Evolutionary conservation across 2,113 vertebrate species (phyloP), one percentile per base, ranked within the genome.

Genomic region (Dipodomys merriami): DNA sequence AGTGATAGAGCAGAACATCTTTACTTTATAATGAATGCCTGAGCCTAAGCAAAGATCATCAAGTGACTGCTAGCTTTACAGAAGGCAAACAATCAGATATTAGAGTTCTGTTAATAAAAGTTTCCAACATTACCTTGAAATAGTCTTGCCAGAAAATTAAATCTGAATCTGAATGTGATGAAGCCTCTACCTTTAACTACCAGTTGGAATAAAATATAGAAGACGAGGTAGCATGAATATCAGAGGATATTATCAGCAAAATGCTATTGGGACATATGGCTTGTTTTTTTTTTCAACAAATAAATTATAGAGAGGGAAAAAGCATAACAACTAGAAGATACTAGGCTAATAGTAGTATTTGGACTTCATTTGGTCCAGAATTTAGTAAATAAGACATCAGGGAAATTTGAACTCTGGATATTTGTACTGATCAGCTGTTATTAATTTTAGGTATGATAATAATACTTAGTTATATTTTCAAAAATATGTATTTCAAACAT

Each of bases 101-200:
- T 95, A 80, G 30, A 8, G 93, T 94, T 94, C 65, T 74, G 29
- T 83, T 86, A 82, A 27, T 95, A 79, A 83, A 94, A 68, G 33
- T 78, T 94, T 6, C 65, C 9, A 87, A 5, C 25, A 67, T 35
- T 81, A 18, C 16, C 44, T 33, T 16, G 46, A 94, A 88, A 27
- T 88, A 79, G 39, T 19, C 7, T 84, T 88, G 74, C 39, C 46
- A 81, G 57, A 77, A 91, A 60, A 62, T 64, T 86, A 46, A 91
- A 83, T 39, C 78, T 85, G 60, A 94, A 73, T 49, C 69, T 67
- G 29, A 91, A 86, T 91, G 62, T 71, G 39, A 86, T 86, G 49
- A 91, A 91, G 44, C 53, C 53, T 23, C 22, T 82, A 20, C 29
- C 12, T 91, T 44, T 90, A 84, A 82, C 7, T 65, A 29, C 64